Evolutionary conservation across 1,140 invertebrate genomes (phyloP), one percentile per base, ranked within the genome.

Genomic region (Caenorhabditis brenneri): DNA sequence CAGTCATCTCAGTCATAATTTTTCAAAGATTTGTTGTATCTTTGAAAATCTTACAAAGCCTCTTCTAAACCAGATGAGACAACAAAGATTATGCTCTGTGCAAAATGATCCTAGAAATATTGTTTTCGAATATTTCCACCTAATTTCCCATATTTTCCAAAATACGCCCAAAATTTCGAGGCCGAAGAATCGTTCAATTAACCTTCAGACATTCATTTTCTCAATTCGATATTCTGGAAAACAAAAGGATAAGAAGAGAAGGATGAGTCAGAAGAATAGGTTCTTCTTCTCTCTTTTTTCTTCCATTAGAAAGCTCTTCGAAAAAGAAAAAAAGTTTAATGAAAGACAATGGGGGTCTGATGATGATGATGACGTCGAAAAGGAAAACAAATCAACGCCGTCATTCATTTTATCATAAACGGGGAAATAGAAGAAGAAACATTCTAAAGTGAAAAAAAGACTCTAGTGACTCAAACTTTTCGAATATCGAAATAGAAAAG

Each of bases 381-480:
- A 42, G 39, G 5, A 51, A 55, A 55, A 55, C 53, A 55, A 55
- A 55, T 55, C 53, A 55, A 55, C 53, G 53, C 22, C 53, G 24
- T 55, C 53, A 55, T 55, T 55, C 53, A 55, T 27, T 55, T 55
- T 55, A 55, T 55, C 53, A 55, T 55, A 55, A 55, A n/a, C 1
- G 1, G n/a, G 49, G 19, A 24, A 10, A 55, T 7, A 55, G 12
- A 29, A 55, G 5, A 27, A n/a, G 27, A n/a, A 19, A 55, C 19
- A 16, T n/a, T 51, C 22, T 51, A n/a, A n/a, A 51, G 49, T 4
- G 22, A 51, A 51, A 51, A 51, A 22, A 51, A 51, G 49, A n/a
- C 19, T 51, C 49, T 4, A 51, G n/a, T 16, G 42, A n/a, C 5
- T 42, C 5, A 42, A 42, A 42, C 39, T 42, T 42, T 42, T 42